Base-by-base conservation (phyloP, 2,113 vertebrate genomes). In the Hippocampus zosterae region DNA sequence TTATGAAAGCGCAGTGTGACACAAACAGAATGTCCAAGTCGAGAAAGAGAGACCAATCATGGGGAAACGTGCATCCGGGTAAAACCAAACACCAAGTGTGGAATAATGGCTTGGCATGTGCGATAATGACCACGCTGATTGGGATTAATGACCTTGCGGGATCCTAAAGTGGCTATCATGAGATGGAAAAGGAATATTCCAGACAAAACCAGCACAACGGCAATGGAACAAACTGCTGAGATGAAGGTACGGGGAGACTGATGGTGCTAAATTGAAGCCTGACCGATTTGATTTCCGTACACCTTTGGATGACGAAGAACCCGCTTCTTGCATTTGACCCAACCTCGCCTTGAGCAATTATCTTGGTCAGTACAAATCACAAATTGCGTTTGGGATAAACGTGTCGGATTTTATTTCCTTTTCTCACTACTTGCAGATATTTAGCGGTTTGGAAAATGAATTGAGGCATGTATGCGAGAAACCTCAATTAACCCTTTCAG, bases 121-220 rank as follows among this genome's bases (percentile, higher is more conserved):
- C 84, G 86, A 87, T 88, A 89, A 86, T 86, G 89, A 89, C 87
- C 82, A 87, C 81, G 67, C 72, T 89, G 82, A 90, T 90, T 86
- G 82, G 87, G 86, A 90, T 90, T 89, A 90, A 90, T 89, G 87
- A 89, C 86, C 83, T 90, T 87, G 88, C 84, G 80, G 84, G 79
- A 84, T 74, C 13, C 82, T 81, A 88, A 89, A 88, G 89, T 88
- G 85, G 81, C 71, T 85, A 88, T 89, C 89, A 90, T 90, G 86
- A 85, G 85, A 79, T 88, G 85, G 81, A 89, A 90, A 90, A 89
- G 86, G 87, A 83, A 84, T 88, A 87, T 88, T 90, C 72, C 83
- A 82, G 86, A 88, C 87, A 84, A 85, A 88, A 75, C 84, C 74
- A 15, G 81, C 69, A 81, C 74, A 81, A 86, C 80, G 67, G 76